Conservation (phyloP, 2,888 invertebrate species). For the Acronicta alni region DNA sequence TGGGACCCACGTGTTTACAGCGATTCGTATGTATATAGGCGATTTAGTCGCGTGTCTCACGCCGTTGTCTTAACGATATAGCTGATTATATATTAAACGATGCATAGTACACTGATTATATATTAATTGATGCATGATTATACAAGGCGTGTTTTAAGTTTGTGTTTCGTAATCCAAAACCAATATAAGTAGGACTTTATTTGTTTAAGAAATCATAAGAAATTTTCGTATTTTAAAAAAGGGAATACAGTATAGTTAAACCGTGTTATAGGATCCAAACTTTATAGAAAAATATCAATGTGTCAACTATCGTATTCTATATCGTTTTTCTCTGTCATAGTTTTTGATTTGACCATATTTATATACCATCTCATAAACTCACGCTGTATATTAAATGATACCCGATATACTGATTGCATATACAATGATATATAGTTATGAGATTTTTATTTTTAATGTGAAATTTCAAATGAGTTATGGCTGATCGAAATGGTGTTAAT, state of each 20-base stretch:
- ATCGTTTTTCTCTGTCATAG: not conserved
- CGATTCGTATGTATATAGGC: constrained; percentile 76
- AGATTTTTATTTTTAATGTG: constrained; percentile 33
- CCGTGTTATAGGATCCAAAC: no score
- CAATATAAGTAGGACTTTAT: no score
- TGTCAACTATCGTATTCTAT: no score
- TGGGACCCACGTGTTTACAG: constrained; percentile 69
- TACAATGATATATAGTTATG: constrained; percentile 39
- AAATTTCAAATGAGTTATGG: constrained; percentile 19
- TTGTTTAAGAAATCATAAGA: no score
- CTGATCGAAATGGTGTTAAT: not conserved
- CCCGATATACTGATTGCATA: constrained; percentile 26
- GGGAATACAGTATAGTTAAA: no score
- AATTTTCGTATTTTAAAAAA: no score
- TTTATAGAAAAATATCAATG: no score
- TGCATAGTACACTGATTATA: constrained; percentile 9
- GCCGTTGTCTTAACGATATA: constrained; percentile 61
- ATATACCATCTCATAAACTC: not conserved
- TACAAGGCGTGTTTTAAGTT: not conserved
- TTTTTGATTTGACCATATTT: not conserved
- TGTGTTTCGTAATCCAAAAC: no score
- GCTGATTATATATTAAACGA: constrained; percentile 37
- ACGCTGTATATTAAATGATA: not conserved
- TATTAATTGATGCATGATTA: constrained; percentile 37
- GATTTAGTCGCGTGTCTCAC: constrained; percentile 75